Evolutionary conservation across 2,797 vertebrate genomes (phyloP), one percentile per base, ranked within the genome.

Genomic region (Neopelma chrysocephalum): DNA sequence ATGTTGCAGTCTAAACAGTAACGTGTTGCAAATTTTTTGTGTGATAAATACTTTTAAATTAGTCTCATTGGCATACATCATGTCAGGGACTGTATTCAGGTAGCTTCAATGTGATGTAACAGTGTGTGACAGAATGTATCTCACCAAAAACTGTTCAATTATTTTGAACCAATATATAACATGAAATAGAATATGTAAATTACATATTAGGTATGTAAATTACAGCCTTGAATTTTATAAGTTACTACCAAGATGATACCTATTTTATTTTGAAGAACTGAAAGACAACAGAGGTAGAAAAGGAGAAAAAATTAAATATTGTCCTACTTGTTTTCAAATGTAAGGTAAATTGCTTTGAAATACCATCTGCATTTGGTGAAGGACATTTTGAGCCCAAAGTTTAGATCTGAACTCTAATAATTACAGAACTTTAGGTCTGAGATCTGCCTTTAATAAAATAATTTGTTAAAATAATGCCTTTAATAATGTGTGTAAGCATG

Each of bases 221-320:
- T 57, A 20, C 7, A 57, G 9, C 12, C 11, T 57, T 40, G 16
- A 73, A 73, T 53, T 69, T 83, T 6, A 1, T 32, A 57, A 45
- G 8, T 38, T 15, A 36, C 14, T 72, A 34, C 5, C 3, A 51
- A 76, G 21, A 7, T 75, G 8, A 13, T 34, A 42, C 9, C 14
- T 60, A 1, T 21, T 60, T 47, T 34, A 4, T 51, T 64, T 43
- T 42, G 11, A 21, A 66, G 14, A 17, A 18, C 8, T 10, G 5
- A 64, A 80, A 32, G 19, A 56, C 7, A 17, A 6, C 3, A 43
- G 7, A 42, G 8, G 9, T 36, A 40, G 29, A 69, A 43, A 42
- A 19, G 8, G 3, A 1, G 0, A 7, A 2, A 4, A 8, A 12
- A 16, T 10, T 29, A 51, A 12, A 21, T 13, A 8, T 18, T 27